phyloP scores from a whole-genome alignment of 2,888 invertebrate genomes.

The Pyrocoelia pectoralis region DNA sequence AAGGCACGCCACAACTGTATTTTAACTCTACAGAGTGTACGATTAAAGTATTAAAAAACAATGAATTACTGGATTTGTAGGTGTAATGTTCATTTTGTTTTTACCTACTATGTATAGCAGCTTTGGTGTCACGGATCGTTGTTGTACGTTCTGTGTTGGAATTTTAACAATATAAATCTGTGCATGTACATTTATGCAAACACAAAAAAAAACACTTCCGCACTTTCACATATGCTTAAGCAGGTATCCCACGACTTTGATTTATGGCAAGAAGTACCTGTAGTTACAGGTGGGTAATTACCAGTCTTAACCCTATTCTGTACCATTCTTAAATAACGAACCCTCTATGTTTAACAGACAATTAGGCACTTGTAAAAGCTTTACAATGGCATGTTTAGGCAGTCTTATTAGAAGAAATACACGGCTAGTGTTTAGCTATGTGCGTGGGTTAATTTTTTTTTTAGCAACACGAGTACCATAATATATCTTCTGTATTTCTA shows the following conservation, averaged over 20 bases:
- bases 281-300: not conserved
- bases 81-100: slow-evolving; percentile 13
- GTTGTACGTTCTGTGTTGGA: slow-evolving; percentile 15
- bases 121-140: slow-evolving; percentile 13
- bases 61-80: slow-evolving; percentile 19
- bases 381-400: slow-evolving; percentile 42
- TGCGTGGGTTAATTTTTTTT: not conserved
- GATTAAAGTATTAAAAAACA: slow-evolving; percentile 12
- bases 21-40: not conserved
- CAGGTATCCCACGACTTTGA: not conserved
- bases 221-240: not conserved
- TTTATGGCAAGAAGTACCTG: not conserved
- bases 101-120: slow-evolving; percentile 15
- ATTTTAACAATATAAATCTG: not conserved
- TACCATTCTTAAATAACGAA: not conserved
- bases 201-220: slow-evolving; percentile 19
- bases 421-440: not conserved
- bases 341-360: slow-evolving; percentile 30
- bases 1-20: too few relatives aligned
- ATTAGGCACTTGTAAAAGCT: slow-evolving; percentile 37
- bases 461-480: not conserved
- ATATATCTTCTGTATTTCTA: not conserved
- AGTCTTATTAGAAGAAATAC: slow-evolving; percentile 33
- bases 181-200: slow-evolving; percentile 6
- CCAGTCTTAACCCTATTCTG: slow-evolving; percentile 4